phyloP scores from a whole-genome alignment of 2,113 vertebrate species.

The crab-eating macaque (Macaca fascicularis) region T2T-MFA8v1.1 NC_088377.1:16184501-16185000 shows the following conservation, averaged over 20 bases:
- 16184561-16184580: not conserved
- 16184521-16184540: not conserved
- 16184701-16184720: not conserved
- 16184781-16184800: not conserved
- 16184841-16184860: not conserved
- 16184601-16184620: constrained; percentile 21
- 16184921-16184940: not conserved
- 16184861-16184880: not conserved
- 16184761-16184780: not conserved
- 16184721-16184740: constrained; percentile 2
- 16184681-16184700: constrained; percentile 11
- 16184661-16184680: not conserved
- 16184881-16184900: not conserved
- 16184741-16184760: constrained; percentile 13
- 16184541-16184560: not conserved
- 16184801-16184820: not conserved
- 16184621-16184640: not conserved
- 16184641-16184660: not conserved
- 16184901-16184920: not conserved
- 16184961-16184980: not conserved
- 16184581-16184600: not conserved
- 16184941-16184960: not conserved
- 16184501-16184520: not conserved
- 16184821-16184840: not conserved
- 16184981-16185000: not conserved